These are phyloP conservation scores for Pseudomyrmex concolor DNA, from an alignment of 1,140 invertebrate genomes.

Conservation along the genomic window DNA sequence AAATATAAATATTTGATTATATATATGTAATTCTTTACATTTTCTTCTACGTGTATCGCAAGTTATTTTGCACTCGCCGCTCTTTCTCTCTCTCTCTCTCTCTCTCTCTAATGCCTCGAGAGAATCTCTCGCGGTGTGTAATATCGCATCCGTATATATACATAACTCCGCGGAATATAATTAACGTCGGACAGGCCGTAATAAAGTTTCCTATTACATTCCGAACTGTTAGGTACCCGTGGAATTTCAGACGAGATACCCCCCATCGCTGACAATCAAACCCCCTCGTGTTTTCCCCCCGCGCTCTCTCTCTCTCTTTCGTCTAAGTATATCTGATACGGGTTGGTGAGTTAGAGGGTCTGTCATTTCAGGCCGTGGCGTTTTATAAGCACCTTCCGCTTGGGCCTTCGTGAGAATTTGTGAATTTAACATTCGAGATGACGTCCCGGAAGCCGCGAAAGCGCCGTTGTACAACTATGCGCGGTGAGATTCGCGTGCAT, in stretches of 20 bases:
- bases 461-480: not conserved
- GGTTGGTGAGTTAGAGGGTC: not conserved
- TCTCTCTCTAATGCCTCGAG: no score
- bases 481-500: not conserved
- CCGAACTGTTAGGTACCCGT: not conserved
- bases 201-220: constrained; percentile 46
- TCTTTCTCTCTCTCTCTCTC: no score
- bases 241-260: constrained; percentile 22
- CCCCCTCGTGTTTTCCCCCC: no score
- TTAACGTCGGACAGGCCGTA: constrained; percentile 15
- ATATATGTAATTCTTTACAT: no score
- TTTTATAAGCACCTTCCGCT: constrained; percentile 40
- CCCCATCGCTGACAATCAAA: constrained; percentile 17
- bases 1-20: no score
- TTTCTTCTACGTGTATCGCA: not conserved
- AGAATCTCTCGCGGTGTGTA: not conserved
- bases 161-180: constrained; percentile 48
- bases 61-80: no score
- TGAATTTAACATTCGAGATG: constrained; percentile 39
- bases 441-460: not conserved
- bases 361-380: not conserved
- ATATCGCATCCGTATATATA: not conserved
- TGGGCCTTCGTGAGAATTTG: constrained; percentile 5
- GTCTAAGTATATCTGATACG: constrained; percentile 15
- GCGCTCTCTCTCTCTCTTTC: not conserved